A percentile compares a stretch with the other conserved stretches of the same genome.
These are phyloP conservation scores for Drosophila birchii DNA, from an alignment of 2,888 invertebrate genomes.

Conservation along the genomic window DNA sequence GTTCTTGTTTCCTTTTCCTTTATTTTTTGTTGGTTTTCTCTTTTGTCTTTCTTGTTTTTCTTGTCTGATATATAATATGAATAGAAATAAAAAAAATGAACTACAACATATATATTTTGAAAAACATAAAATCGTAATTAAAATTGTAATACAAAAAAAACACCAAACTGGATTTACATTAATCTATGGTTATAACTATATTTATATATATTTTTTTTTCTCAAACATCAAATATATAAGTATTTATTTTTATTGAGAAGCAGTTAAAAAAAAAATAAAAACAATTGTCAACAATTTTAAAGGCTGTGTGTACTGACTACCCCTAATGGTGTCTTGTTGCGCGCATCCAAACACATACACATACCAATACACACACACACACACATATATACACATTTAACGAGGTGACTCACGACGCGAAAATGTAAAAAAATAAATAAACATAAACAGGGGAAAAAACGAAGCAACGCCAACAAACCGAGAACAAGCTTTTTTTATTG, in stretches of 20 bases:
- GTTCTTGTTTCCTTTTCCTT: conserved; percentile 10
- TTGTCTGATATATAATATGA: conserved; percentile 32
- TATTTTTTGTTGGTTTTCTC: conserved; percentile 1
- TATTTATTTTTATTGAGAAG: conserved; percentile 24
- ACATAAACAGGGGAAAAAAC: conserved; percentile 2
- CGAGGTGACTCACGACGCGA: conserved; percentile 39
- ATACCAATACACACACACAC: conserved; percentile 19
- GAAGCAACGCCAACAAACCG: conserved; percentile 22
- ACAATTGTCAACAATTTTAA: conserved; percentile 37
- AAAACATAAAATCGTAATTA: conserved; percentile 77
- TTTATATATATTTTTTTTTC: conserved; percentile 27
- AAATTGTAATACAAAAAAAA: conserved; percentile 21
- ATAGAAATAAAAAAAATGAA: conserved; percentile 61
- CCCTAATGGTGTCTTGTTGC: conserved; percentile 49
- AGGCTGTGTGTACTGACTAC: conserved; percentile 77
- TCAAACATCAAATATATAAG: background rate
- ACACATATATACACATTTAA: conserved; percentile 14
- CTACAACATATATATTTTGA: conserved; percentile 84
- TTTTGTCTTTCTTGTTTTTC: conserved; percentile 9
- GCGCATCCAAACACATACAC: conserved; percentile 31
- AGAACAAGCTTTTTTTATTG: conserved; percentile 40
- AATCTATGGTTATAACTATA: conserved; percentile 46
- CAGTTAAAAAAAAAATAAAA: conserved; percentile 31
- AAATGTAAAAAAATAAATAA: conserved; percentile 15
- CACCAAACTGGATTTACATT: conserved; percentile 24